Conservation (phyloP, 2,888 invertebrate genomes). For the Pollenia griseotomentosa region DNA sequence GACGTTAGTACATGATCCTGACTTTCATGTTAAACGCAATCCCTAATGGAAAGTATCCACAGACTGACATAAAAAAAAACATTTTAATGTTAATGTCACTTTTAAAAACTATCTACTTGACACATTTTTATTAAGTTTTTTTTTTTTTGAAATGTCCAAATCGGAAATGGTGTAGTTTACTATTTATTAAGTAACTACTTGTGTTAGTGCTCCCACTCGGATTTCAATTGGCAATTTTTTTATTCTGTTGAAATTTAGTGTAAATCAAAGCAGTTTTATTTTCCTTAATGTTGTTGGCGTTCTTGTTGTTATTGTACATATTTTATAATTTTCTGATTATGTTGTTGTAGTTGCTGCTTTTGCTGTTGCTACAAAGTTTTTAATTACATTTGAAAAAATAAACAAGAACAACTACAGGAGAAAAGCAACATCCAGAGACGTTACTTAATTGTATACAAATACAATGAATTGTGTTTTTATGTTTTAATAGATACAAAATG, state of each 20-base stretch:
- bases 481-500: constrained; percentile 30
- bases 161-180: constrained; percentile 27
- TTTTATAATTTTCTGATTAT: constrained; percentile 23
- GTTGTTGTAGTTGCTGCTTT: constrained; percentile 5
- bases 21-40: no score
- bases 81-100: background rate
- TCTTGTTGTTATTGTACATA: constrained; percentile 2
- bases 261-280: constrained; percentile 17
- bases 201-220: constrained; percentile 65
- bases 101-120: background rate
- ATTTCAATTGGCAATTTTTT: constrained; percentile 48
- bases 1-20: no score
- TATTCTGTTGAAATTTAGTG: constrained; percentile 7
- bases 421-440: constrained; percentile 16
- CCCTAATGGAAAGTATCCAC: no score
- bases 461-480: constrained; percentile 45
- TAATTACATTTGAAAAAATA: constrained; percentile 48
- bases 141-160: background rate
- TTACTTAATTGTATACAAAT: constrained; percentile 39
- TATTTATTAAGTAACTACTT: constrained; percentile 23
- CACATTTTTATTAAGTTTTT: background rate
- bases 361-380: constrained; percentile 36
- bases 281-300: constrained; percentile 16
- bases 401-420: background rate
- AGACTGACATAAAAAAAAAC: no score